These are phyloP conservation scores for Drosophila nr. perissopoda DNA, from an alignment of 2,888 invertebrate genomes.

Conservation along the genomic window DNA sequence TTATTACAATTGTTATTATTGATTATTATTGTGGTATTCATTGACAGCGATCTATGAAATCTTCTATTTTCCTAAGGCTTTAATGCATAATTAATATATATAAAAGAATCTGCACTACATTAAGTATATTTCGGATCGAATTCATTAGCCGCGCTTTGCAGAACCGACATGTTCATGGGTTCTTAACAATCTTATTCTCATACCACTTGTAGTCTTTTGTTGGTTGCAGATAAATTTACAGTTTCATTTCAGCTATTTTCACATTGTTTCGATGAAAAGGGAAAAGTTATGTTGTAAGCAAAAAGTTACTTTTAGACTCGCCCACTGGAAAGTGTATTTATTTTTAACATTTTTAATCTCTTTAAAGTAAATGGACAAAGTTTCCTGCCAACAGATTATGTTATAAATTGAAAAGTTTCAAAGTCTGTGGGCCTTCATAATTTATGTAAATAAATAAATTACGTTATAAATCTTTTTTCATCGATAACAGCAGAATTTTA, in stretches of 20 bases:
- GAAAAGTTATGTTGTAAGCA: too few relatives aligned
- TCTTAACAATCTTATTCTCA: not conserved
- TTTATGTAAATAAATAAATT: not conserved
- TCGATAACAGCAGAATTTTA: not conserved
- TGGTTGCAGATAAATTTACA: too few relatives aligned
- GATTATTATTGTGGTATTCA: not conserved
- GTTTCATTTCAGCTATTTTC: not conserved
- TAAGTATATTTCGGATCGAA: not conserved
- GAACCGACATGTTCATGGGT: not conserved
- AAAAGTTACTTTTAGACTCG: not conserved
- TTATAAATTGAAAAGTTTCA: not conserved
- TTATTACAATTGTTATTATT: not conserved
- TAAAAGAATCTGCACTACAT: not conserved
- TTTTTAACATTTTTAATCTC: not conserved
- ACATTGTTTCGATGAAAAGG: not conserved
- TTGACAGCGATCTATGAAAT: not conserved
- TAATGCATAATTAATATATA: not conserved
- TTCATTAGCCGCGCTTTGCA: not conserved
- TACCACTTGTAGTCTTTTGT: not conserved
- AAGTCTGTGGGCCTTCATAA: not conserved
- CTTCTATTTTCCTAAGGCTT: not conserved
- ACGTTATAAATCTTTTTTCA: not conserved
- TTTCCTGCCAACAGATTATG: conserved; percentile 1
- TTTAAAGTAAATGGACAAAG: conserved; percentile 1
- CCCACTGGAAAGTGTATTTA: not conserved